phyloP scores from a whole-genome alignment of 2,888 invertebrate genomes.

The Abrostola tripartita region DNA sequence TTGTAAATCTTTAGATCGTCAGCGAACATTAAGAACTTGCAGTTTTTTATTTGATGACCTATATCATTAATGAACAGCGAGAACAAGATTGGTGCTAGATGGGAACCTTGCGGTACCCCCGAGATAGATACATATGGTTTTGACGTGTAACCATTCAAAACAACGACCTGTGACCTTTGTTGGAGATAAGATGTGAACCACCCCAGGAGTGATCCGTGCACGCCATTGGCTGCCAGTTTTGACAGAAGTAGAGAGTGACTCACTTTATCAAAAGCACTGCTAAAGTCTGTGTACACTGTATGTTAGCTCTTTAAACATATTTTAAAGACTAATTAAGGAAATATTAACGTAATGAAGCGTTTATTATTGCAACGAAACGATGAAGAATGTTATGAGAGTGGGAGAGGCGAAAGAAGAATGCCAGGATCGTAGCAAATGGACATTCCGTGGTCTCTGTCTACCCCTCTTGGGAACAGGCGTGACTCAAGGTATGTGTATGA shows the following conservation, averaged over 20 bases:
- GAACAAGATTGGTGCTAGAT: slow-evolving; percentile 2
- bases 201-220: neutral
- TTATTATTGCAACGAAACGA: too few relatives aligned
- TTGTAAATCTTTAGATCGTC: slow-evolving; percentile 1
- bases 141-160: neutral
- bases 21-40: neutral
- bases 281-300: slow-evolving; percentile 10
- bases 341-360: too few relatives aligned
- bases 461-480: too few relatives aligned
- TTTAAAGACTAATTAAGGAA: too few relatives aligned
- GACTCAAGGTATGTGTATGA: too few relatives aligned
- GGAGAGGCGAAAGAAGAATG: too few relatives aligned
- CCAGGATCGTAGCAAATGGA: too few relatives aligned
- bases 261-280: slow-evolving; percentile 12
- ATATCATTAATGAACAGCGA: neutral
- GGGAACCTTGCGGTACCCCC: slow-evolving; percentile 2
- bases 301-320: too few relatives aligned
- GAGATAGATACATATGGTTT: neutral
- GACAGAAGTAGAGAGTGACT: slow-evolving; percentile 1
- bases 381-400: too few relatives aligned
- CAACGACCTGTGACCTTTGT: neutral
- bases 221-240: neutral
- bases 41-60: neutral
- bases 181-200: neutral
- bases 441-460: too few relatives aligned